Evolutionary conservation across 2,888 invertebrate species (phyloP), one percentile per base, ranked within the genome.

Genomic region (Drosophila conformis): DNA sequence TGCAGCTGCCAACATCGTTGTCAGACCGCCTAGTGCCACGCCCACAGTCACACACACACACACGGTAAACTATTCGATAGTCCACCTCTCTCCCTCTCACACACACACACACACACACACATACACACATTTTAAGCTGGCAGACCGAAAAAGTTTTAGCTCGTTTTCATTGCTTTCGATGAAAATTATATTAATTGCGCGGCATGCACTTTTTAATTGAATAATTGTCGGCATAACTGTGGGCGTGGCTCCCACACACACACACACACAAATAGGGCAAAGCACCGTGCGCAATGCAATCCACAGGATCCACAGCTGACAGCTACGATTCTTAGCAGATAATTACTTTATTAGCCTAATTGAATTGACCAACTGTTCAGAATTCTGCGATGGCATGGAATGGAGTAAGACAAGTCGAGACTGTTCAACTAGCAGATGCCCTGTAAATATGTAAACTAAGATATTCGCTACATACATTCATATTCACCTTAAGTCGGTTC

Each of bases 1-100:
- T 82, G 84, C 84, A 89, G 87, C 89, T 89, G 89, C 83, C 89
- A 87, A 85, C 83, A 87, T 84, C 76, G 89, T 81, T 89, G 89
- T 83, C 89, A 88, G 87, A 48, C 78, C 86, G 80, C 89, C 83
- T 75, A 64, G 48, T 64, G 63, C 67, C 73, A 78, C 76, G 72
- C 78, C 78, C 51, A 63, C 38, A 11, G 31, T 13, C 27, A 40
- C 54, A 21, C 29, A 54, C 52, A 21, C 49, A n/a, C 61, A 5
- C 36, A 15, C 36, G 29, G 15, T 10, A 42, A 31, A 57, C 57
- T 54, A 54, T 54, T 27, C 18, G 15, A 31, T 15, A 57, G 56
- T 51, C 48, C 29, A 51, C 36, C 65, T 62, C 33, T 57, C 38
- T 2, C 15, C n/a, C 13, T 31, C 59, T 38, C 38, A 31, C 66